A percentile compares a stretch with the other conserved stretches of the same genome.
Evolutionary conservation across 2,888 invertebrate genomes (phyloP).

Genomic region (Loripinus fragilis): DNA sequence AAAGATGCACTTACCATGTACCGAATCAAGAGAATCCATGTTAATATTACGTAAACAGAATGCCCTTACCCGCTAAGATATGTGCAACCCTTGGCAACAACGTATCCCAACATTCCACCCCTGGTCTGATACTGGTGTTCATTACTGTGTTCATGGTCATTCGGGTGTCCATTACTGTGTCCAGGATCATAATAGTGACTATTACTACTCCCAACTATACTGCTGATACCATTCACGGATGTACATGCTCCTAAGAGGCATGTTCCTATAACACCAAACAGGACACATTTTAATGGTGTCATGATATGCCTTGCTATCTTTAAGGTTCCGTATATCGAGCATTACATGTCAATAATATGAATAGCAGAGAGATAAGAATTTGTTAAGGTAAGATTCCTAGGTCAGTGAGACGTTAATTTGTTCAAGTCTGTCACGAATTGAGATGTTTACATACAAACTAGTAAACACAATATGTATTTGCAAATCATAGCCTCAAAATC

Average conservation of each 20-base stretch:
- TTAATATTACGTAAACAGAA: background rate
- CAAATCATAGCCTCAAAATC: too few species aligned
- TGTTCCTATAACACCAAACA: background rate
- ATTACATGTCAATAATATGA: background rate
- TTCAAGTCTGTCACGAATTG: constrained; percentile 4
- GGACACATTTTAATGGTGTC: background rate
- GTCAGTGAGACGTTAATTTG: constrained; percentile 7
- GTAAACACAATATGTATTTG: too few species aligned
- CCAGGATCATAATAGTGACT: too few species aligned
- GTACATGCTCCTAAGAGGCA: background rate
- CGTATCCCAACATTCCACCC: background rate
- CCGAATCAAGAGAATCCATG: too few species aligned
- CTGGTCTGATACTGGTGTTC: background rate
- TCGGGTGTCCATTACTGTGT: too few species aligned
- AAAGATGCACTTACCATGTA: too few species aligned
- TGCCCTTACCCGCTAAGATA: constrained; percentile 25
- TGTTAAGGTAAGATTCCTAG: background rate
- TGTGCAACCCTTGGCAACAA: constrained; percentile 27
- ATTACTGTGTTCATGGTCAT: too few species aligned
- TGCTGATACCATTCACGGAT: background rate
- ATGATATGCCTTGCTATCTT: constrained; percentile 11
- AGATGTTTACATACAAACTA: too few species aligned
- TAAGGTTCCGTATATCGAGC: background rate
- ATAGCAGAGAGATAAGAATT: constrained; percentile 12
- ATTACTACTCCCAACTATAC: too few species aligned